Evolutionary conservation across 1,140 invertebrate species (phyloP).

Genomic region (Holotrichia oblita): DNA sequence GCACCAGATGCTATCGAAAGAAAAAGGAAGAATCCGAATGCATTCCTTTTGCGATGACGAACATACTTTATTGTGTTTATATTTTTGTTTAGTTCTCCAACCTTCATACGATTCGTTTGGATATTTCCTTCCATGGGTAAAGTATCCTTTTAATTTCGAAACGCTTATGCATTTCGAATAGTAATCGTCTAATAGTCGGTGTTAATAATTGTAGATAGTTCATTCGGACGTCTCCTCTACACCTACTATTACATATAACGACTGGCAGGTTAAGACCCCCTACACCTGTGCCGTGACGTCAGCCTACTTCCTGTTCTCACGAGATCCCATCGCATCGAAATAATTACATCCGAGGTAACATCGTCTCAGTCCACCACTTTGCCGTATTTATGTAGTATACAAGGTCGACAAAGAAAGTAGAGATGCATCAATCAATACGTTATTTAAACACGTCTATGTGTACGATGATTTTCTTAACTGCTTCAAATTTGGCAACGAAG

Average conservation of each 20-base stretch:
- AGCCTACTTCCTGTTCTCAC: constrained; percentile 59
- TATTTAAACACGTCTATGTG: neutral
- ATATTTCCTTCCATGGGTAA: neutral
- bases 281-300: constrained; percentile 59
- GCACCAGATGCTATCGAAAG: constrained; percentile 5
- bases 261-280: constrained; percentile 54
- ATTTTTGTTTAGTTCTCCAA: neutral
- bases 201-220: constrained; percentile 19
- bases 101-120: neutral
- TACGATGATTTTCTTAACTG: neutral
- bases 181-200: neutral
- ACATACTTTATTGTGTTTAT: neutral
- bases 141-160: neutral
- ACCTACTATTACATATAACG: constrained; percentile 46
- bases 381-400: constrained; percentile 28
- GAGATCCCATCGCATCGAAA: constrained; percentile 60
- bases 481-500: too few species aligned
- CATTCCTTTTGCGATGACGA: neutral
- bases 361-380: constrained; percentile 52
- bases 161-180: constrained; percentile 10
- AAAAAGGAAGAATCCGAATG: neutral
- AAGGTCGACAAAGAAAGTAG: constrained; percentile 34
- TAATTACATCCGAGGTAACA: constrained; percentile 60
- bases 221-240: constrained; percentile 34
- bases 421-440: constrained; percentile 28